Evolutionary conservation across 2,113 vertebrate species (phyloP).

Genomic region (Pseudolaguvia tuberculata): DNA sequence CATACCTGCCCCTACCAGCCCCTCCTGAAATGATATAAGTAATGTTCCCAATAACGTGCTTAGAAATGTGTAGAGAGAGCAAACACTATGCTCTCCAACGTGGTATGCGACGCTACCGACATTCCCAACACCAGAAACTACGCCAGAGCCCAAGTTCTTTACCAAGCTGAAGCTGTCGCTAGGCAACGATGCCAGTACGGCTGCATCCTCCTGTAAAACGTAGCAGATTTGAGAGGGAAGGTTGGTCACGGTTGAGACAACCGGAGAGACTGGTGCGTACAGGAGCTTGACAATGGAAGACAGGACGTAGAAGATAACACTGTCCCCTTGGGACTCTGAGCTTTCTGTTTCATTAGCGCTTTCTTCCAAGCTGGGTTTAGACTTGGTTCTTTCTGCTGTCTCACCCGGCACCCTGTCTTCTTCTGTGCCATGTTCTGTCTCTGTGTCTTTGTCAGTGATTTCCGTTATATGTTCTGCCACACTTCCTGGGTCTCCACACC

Average conservation of each 20-base stretch:
- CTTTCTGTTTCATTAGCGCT: conserved; percentile 42
- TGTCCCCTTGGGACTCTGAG: conserved; percentile 26
- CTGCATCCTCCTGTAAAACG: conserved; percentile 64
- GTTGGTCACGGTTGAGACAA: conserved; percentile 58
- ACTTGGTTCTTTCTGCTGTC: not conserved
- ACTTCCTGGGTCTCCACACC: conserved; percentile 52
- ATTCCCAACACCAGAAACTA: conserved; percentile 52
- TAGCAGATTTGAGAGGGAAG: conserved; percentile 64
- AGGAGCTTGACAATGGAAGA: conserved; percentile 59
- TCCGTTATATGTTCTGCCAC: conserved; percentile 9
- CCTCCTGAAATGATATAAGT: conserved; percentile 56
- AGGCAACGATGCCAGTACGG: conserved; percentile 60
- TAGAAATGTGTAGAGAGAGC: conserved; percentile 51
- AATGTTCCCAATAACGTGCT: conserved; percentile 59
- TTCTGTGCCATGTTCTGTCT: conserved; percentile 4
- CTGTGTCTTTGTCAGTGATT: conserved; percentile 17
- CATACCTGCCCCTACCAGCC: conserved; percentile 60
- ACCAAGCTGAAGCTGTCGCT: conserved; percentile 56
- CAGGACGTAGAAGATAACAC: conserved; percentile 52
- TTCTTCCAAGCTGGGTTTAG: not conserved
- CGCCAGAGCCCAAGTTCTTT: conserved; percentile 60
- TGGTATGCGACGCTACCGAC: conserved; percentile 48
- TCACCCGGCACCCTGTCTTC: not conserved
- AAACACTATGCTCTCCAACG: conserved; percentile 48
- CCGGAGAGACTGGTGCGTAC: conserved; percentile 55